Percentiles rank a stretch among this genome's conserved stretches.
Conservation (phyloP, 2,113 vertebrate species). For the Paraplagusia blochii region DNA sequence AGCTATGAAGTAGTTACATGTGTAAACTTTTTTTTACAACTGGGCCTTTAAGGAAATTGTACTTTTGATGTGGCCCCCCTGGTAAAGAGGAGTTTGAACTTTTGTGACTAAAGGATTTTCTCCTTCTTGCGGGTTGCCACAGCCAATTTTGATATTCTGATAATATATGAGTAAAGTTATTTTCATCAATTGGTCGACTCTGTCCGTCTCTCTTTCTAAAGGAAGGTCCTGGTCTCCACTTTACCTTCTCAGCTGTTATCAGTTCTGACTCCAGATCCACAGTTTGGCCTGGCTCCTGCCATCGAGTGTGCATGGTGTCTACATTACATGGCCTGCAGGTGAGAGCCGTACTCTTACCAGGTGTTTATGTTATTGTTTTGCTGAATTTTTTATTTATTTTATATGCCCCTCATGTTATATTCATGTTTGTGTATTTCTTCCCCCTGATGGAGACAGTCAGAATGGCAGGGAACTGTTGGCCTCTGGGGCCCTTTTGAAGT, state of each 20-base stretch:
- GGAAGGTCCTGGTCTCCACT: constrained; percentile 78
- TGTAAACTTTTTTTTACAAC: no score
- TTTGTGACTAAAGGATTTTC: no score
- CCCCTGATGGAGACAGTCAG: constrained; percentile 65
- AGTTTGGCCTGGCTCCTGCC: constrained; percentile 77
- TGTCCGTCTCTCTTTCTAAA: constrained; percentile 46
- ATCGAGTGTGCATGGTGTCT: constrained; percentile 95
- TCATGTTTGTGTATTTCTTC: constrained; percentile 3
- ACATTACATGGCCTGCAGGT: constrained; percentile 91
- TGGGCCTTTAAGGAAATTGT: no score
- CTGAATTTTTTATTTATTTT: no score
- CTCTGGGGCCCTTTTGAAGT: constrained; percentile 72
- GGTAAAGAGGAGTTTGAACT: no score
- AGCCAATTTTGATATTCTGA: no score
- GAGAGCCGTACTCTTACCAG: constrained; percentile 18
- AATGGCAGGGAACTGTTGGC: constrained; percentile 69
- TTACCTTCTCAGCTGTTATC: constrained; percentile 80
- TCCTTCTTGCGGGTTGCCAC: no score
- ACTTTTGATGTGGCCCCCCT: no score
- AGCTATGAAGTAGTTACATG: no score
- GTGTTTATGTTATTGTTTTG: no score
- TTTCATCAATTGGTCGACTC: not conserved
- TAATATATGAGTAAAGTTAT: no score
- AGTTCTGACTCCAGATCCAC: constrained; percentile 75
- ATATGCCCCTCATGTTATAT: not conserved